Percentiles rank a stretch among this genome's conserved stretches.
These are phyloP conservation scores for Itoplectis maculator DNA, from an alignment of 2,888 invertebrate genomes.

Conservation along the genomic window DNA sequence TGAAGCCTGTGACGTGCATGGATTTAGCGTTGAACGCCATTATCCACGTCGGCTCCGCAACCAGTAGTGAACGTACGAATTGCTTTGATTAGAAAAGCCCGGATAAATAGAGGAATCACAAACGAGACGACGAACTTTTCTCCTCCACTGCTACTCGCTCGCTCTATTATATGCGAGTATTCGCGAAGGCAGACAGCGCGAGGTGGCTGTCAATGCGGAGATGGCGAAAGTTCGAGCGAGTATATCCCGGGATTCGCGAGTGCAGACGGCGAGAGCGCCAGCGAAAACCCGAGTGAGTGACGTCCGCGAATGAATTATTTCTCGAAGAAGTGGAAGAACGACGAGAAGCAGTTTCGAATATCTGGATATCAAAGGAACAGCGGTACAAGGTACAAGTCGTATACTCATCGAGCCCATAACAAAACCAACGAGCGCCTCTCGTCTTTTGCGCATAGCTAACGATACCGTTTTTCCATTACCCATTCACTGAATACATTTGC, in stretches of 20 bases:
- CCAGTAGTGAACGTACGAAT: conserved; percentile 37
- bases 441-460: background rate
- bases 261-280: background rate
- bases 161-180: conserved; percentile 11
- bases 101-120: conserved; percentile 59
- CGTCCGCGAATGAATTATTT: conserved; percentile 60
- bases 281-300: conserved; percentile 41
- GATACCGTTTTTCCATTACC: background rate
- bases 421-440: background rate
- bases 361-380: conserved; percentile 12
- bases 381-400: background rate
- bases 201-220: conserved; percentile 9
- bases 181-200: background rate
- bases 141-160: background rate
- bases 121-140: conserved; percentile 27
- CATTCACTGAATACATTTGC: background rate
- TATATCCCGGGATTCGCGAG: conserved; percentile 6
- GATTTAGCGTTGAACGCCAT: background rate
- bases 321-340: background rate
- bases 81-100: conserved; percentile 55
- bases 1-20: background rate
- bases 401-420: background rate
- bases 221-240: background rate
- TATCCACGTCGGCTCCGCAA: background rate
- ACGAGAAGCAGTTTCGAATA: background rate